Conservation (phyloP, 2,888 invertebrate species). For the Archips crataeganus region DNA sequence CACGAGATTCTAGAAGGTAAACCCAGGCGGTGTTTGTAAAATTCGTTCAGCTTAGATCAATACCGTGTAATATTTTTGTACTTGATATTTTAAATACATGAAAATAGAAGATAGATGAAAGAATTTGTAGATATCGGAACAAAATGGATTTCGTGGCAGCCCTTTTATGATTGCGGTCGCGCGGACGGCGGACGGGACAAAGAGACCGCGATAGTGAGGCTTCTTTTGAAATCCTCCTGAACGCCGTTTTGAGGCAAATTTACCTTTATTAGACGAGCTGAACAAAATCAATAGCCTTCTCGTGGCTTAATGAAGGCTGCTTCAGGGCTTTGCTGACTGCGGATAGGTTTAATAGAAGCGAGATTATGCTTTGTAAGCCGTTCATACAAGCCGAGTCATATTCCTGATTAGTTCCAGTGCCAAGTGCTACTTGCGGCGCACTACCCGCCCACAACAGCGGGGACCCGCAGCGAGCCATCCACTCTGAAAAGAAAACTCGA, state of each 20-base stretch:
- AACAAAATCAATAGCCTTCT: constrained; percentile 75
- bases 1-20: background rate
- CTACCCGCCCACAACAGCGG: constrained; percentile 50
- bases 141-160: constrained; percentile 55
- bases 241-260: constrained; percentile 65
- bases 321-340: constrained; percentile 72
- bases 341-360: constrained; percentile 63
- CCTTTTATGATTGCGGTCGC: constrained; percentile 61
- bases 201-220: constrained; percentile 61
- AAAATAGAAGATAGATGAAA: constrained; percentile 49
- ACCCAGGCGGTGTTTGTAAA: background rate
- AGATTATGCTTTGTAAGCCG: constrained; percentile 64
- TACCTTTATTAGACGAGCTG: constrained; percentile 72
- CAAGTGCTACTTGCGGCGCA: constrained; percentile 50
- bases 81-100: background rate
- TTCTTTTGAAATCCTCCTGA: constrained; percentile 65
- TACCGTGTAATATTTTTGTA: background rate
- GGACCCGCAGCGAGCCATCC: background rate
- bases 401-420: constrained; percentile 60
- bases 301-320: constrained; percentile 73
- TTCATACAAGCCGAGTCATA: constrained; percentile 49
- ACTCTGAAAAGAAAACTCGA: background rate
- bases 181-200: constrained; percentile 58
- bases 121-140: constrained; percentile 51
- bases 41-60: background rate